These are phyloP conservation scores for Alexandromys fortis DNA, from an alignment of 2,113 vertebrate genomes.

Conservation along the genomic window DNA sequence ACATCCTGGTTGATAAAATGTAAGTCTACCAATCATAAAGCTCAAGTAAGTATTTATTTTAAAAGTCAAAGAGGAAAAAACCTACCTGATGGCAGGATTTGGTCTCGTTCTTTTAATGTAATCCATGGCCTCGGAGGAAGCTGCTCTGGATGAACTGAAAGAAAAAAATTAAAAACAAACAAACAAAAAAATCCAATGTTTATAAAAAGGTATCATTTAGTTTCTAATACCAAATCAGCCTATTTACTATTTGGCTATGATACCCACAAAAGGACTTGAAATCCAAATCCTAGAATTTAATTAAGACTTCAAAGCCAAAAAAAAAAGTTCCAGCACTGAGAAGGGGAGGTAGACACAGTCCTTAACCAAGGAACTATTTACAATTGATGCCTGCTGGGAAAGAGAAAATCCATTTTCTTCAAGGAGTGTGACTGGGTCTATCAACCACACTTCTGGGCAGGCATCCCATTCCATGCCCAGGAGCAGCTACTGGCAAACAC, in stretches of 20 bases:
- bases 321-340: not conserved
- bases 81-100: constrained; percentile 94
- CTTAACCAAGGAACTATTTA: not conserved
- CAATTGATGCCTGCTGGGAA: not conserved
- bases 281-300: constrained; percentile 20
- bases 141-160: constrained; percentile 98
- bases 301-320: constrained; percentile 20
- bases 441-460: not conserved
- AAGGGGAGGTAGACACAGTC: not conserved
- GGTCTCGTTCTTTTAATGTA: constrained; percentile 97
- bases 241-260: constrained; percentile 33
- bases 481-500: not conserved
- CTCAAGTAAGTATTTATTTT: constrained; percentile 5
- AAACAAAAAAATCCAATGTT: constrained; percentile 4
- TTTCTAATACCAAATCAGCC: constrained; percentile 40
- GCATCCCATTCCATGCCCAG: not conserved
- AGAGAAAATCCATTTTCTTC: not conserved
- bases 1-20: not conserved
- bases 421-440: not conserved
- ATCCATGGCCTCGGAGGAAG: constrained; percentile 99
- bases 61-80: not conserved
- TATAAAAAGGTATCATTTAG: constrained; percentile 38
- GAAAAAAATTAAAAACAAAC: not conserved
- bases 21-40: constrained; percentile 36
- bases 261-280: constrained; percentile 28